Evolutionary conservation across 2,888 invertebrate genomes (phyloP), one percentile per base, ranked within the genome.

Genomic region (Temnothorax rugatulus): DNA sequence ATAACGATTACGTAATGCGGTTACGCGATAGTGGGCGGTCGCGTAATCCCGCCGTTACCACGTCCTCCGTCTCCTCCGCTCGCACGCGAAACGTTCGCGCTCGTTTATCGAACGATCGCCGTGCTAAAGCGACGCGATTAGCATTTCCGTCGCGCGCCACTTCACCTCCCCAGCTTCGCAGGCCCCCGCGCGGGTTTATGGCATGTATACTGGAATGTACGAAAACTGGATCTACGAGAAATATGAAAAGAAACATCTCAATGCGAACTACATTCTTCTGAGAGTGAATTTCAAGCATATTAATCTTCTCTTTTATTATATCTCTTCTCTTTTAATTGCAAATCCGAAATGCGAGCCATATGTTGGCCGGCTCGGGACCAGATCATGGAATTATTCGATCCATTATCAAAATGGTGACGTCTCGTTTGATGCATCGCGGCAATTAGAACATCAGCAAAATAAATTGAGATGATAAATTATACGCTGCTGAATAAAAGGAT

Each of bases 81-180:
- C 83, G 74, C 85, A 85, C 83, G 87, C 88, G 68, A 83, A 89
- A 76, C 84, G 68, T 86, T 90, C 82, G 34, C 82, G 82, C 79
- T 84, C 68, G 63, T 87, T 76, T 64, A 84, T 75, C 50, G 15
- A 44, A 76, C 34, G 73, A 76, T 66, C 61, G 63, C 41, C 81
- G 75, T 21, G 54, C 83, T 63, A 83, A 75, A 71, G 76, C 71
- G 71, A 59, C 47, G 59, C 83, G 82, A 86, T 86, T 83, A 90
- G 83, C 82, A 84, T 73, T 84, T 87, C 86, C 86, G 84, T 79
- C 52, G 25, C 68, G 59, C 13, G 21, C 57, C 57, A 4, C 21
- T 13, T 15, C 25, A 13, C 59, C 57, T 18, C 38, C 21, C 25
- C 25, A 3, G 11, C 41, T 4, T 25, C 8, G 50, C 18, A n/a